Base-by-base conservation (phyloP, 2,888 invertebrate species). In the Ennomos fuscantarius region DNA sequence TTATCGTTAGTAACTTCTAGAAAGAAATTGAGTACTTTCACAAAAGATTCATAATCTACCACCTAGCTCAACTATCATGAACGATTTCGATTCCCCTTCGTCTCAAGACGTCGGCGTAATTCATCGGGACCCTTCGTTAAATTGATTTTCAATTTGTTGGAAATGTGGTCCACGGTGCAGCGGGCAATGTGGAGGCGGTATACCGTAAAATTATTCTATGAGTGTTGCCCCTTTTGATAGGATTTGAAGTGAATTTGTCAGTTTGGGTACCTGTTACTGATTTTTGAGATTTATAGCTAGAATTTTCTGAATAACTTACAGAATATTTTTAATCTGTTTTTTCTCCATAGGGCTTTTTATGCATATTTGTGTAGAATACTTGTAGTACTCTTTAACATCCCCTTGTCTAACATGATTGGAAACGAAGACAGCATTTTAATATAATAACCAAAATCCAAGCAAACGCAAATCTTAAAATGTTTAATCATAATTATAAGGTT, bases 131-230 rank as follows among this genome's bases (percentile, higher is more conserved):
- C 88, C 85, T 81, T 82, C 73, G 80, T 84, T 82, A 87, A 89
- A 90, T 90, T 90, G 88, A 90, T 91, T 90, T 91, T 89, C 89
- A 90, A 91, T 91, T 90, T 90, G 86, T 89, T 87, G 87, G 88
- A 89, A 86, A 91, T 88, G 87, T 87, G 84, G 86, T 86, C 85
- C 83, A 79, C 79, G 84, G 77, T 87, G 87, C 89, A 86, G 67
- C 79, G 79, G 77, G 77, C 86, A 86, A 86, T 87, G 81, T 81
- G 84, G 78, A 87, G 82, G 89, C 81, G 87, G 81, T 74, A 87
- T 79, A 81, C 81, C 84, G 87, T 86, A 89, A 90, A 89, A 90
- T 89, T 84, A 84, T 87, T 84, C 85, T 65, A 83, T 76, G 81
- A 79, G 82, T 78, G 75, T 75, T 74, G 74, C 76, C 76, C 78